These are phyloP conservation scores for Tragelaphus scriptus DNA, from an alignment of 2,113 vertebrate genomes.

Conservation along the genomic window DNA sequence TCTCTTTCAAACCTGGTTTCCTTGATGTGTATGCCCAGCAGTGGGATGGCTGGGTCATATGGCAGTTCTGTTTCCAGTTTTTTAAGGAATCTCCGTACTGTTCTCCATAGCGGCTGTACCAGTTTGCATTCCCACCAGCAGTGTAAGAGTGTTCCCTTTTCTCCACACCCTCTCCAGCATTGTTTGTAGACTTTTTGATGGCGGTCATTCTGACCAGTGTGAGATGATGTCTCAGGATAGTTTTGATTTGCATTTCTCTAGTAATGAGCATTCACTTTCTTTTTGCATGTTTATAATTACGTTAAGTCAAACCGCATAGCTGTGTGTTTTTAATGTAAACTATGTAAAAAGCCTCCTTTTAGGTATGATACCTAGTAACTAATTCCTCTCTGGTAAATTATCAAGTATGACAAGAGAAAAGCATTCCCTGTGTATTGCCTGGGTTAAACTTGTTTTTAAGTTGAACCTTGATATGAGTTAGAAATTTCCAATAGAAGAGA, in stretches of 20 bases:
- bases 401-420: not conserved
- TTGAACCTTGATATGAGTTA: not conserved
- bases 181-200: not conserved
- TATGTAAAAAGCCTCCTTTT: not conserved
- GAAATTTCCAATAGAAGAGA: not conserved
- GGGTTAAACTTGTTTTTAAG: not conserved
- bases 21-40: not conserved
- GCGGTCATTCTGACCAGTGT: fast-evolving
- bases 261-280: not conserved
- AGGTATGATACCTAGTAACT: not conserved
- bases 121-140: not conserved
- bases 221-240: not conserved
- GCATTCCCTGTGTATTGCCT: not conserved
- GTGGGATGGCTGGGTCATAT: not conserved
- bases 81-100: not conserved
- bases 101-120: not conserved
- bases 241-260: not conserved
- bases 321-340: conserved; percentile 1
- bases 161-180: not conserved
- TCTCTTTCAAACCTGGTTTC: not conserved
- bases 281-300: not conserved
- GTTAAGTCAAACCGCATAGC: not conserved
- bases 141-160: not conserved
- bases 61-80: not conserved
- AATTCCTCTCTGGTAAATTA: not conserved